Evolutionary conservation across 1,140 invertebrate genomes (phyloP).

Genomic region (Formica selysi): DNA sequence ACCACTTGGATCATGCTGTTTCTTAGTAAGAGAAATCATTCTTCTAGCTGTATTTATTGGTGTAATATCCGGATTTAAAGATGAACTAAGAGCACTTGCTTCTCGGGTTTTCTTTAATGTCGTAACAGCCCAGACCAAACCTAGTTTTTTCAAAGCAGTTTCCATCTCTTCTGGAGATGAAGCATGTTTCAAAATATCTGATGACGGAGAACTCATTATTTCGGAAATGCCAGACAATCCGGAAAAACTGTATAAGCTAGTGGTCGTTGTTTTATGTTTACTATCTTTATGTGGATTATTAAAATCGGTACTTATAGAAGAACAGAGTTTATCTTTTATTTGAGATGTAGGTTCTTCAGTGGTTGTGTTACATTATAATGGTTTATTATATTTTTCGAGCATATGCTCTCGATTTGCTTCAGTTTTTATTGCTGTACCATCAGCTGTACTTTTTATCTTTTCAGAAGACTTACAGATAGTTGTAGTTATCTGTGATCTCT

Average conservation of each 20-base stretch:
- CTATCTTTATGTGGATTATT: slow-evolving; percentile 51
- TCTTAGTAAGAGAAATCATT: slow-evolving; percentile 79
- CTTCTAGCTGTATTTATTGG: slow-evolving; percentile 77
- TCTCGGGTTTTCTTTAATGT: slow-evolving; percentile 90
- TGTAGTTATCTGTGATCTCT: slow-evolving; percentile 26
- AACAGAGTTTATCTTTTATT: slow-evolving; percentile 29
- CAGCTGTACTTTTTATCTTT: slow-evolving; percentile 6
- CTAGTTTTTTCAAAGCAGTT: slow-evolving; percentile 87
- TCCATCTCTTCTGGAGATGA: slow-evolving; percentile 87
- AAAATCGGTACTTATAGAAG: slow-evolving; percentile 14
- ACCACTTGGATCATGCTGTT: slow-evolving; percentile 74
- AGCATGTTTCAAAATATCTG: slow-evolving; percentile 75
- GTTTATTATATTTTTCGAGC: slow-evolving; percentile 39
- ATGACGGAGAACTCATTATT: slow-evolving; percentile 79
- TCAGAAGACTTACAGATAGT: background rate
- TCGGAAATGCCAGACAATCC: slow-evolving; percentile 83
- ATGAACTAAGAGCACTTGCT: slow-evolving; percentile 88
- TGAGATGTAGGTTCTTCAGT: slow-evolving; percentile 29
- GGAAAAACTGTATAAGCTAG: slow-evolving; percentile 80
- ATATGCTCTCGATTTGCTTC: slow-evolving; percentile 3
- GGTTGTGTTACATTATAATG: slow-evolving; percentile 60
- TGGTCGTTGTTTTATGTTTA: slow-evolving; percentile 75
- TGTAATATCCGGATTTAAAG: slow-evolving; percentile 86
- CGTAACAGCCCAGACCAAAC: slow-evolving; percentile 89
- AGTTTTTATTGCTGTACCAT: slow-evolving; percentile 2